phyloP scores from a whole-genome alignment of 2,888 invertebrate genomes.

The Euzetes globulus region DNA sequence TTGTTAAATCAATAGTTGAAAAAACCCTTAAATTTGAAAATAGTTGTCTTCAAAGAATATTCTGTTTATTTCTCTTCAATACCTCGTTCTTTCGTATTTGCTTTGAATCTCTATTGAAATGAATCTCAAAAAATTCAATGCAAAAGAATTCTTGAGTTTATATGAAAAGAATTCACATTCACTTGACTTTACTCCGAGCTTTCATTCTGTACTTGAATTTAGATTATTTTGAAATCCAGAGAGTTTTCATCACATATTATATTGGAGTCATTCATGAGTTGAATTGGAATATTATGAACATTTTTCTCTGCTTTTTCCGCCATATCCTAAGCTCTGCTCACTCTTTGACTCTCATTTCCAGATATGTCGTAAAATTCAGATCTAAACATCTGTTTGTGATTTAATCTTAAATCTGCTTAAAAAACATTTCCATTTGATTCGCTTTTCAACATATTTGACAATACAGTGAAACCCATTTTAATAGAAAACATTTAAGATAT shows the following conservation, averaged over 20 bases:
- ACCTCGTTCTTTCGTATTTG: not conserved
- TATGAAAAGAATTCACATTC: not conserved
- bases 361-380: not conserved
- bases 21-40: not conserved
- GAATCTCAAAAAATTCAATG: not conserved
- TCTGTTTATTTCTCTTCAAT: not conserved
- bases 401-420: slow-evolving; percentile 10
- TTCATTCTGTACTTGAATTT: not conserved
- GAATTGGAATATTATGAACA: not conserved
- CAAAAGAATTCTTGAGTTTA: not conserved
- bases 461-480: not conserved
- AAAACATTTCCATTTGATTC: slow-evolving; percentile 3
- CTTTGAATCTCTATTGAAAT: slow-evolving; percentile 4
- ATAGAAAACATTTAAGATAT: not conserved
- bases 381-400: not conserved
- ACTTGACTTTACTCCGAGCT: not conserved
- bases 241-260: not conserved
- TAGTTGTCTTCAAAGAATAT: not conserved
- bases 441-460: not conserved
- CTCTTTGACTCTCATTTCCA: not conserved
- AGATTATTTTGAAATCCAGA: not conserved
- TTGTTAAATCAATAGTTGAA: too few species aligned
- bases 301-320: not conserved
- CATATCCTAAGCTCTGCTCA: too few species aligned
- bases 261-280: not conserved